Evolutionary conservation across 1,140 invertebrate genomes (phyloP).

Genomic region (Drosophila sp.): DNA sequence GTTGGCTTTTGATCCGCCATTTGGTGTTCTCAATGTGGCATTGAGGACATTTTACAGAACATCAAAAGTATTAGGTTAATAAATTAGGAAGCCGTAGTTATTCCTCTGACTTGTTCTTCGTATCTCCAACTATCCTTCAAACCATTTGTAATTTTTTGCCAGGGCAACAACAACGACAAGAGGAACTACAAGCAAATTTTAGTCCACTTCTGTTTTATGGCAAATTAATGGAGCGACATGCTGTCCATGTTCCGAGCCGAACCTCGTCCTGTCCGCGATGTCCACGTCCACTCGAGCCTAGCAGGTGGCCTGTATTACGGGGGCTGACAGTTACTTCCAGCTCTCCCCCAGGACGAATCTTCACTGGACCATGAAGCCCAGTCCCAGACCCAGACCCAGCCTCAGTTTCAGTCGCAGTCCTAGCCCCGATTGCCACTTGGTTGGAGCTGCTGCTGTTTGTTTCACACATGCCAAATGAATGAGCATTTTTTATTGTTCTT

Average conservation of each 20-base stretch:
- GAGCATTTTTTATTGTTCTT: conserved; percentile 42
- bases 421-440: conserved; percentile 1
- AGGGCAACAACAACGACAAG: conserved; percentile 37
- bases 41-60: conserved; percentile 75
- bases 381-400: background rate
- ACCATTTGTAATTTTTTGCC: conserved; percentile 78
- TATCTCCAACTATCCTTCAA: conserved; percentile 38
- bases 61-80: conserved; percentile 68
- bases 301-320: conserved; percentile 63
- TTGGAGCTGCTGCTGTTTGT: conserved; percentile 43
- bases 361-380: conserved; percentile 37
- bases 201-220: conserved; percentile 84
- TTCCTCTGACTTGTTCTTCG: background rate
- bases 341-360: conserved; percentile 14
- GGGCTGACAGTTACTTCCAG: conserved; percentile 33
- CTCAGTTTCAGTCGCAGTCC: background rate
- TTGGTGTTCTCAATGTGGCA: conserved; percentile 64
- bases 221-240: conserved; percentile 83
- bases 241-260: conserved; percentile 69
- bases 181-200: conserved; percentile 75
- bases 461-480: conserved; percentile 81
- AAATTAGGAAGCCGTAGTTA: conserved; percentile 62
- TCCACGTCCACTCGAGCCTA: conserved; percentile 60
- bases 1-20: background rate
- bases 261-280: conserved; percentile 38